phyloP scores from a whole-genome alignment of 2,797 vertebrate genomes.

The Thunnus albacares region DNA sequence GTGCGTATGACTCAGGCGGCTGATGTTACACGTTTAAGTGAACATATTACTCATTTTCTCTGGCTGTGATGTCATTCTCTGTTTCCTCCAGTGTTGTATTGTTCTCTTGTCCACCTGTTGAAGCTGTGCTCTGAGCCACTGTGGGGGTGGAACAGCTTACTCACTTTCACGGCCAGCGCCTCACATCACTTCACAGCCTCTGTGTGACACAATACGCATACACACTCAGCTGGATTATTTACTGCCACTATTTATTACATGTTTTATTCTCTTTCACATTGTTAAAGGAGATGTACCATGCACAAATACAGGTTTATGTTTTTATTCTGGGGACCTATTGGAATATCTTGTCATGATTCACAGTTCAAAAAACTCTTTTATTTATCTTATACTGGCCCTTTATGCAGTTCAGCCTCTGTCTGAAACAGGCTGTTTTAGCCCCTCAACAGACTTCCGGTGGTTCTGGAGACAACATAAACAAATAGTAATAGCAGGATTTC shows the following conservation, averaged over 20 bases:
- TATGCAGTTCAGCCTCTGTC: too few species aligned
- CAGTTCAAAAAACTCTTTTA: too few species aligned
- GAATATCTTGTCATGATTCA: too few species aligned
- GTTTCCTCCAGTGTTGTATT: conserved; percentile 50
- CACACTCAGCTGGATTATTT: conserved; percentile 6
- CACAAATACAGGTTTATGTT: neutral
- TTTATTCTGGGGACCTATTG: too few species aligned
- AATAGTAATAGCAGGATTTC: too few species aligned
- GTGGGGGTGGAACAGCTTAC: conserved; percentile 48
- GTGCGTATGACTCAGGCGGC: conserved; percentile 44
- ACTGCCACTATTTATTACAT: neutral
- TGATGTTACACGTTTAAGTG: neutral
- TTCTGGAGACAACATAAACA: too few species aligned
- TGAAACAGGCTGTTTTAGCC: too few species aligned
- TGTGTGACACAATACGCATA: conserved; percentile 13
- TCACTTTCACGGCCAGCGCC: conserved; percentile 70
- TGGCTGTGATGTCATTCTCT: conserved; percentile 55
- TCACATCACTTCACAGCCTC: conserved; percentile 38
- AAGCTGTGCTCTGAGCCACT: conserved; percentile 42
- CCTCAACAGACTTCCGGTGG: too few species aligned
- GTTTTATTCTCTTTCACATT: neutral
- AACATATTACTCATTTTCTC: neutral
- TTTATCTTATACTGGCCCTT: too few species aligned
- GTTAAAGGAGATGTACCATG: neutral
- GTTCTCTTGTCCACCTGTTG: conserved; percentile 72